phyloP scores from a whole-genome alignment of 2,888 invertebrate species.

The Ctena decussata region DNA sequence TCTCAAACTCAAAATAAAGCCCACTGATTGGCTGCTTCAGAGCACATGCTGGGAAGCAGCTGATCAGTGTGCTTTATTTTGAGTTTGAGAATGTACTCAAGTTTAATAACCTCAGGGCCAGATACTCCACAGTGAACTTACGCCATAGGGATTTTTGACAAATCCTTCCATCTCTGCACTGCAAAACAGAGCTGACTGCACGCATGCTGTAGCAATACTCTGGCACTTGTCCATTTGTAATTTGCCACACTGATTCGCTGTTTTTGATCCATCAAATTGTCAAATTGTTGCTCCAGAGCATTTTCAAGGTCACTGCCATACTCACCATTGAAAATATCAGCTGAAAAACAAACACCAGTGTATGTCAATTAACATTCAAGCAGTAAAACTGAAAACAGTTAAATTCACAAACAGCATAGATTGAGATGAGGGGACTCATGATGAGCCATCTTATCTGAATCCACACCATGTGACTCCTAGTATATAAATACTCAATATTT shows the following conservation, averaged over 20 bases:
- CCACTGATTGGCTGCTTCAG: too few relatives aligned
- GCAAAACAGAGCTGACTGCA: slow-evolving; percentile 88
- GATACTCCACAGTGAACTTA: neutral
- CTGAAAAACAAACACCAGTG: too few relatives aligned
- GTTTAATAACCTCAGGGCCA: too few relatives aligned
- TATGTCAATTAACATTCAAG: too few relatives aligned
- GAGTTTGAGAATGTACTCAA: too few relatives aligned
- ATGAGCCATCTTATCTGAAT: too few relatives aligned
- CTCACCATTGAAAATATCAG: slow-evolving; percentile 88
- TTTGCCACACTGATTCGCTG: slow-evolving; percentile 88
- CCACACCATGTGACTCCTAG: neutral
- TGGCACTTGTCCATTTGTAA: slow-evolving; percentile 88
- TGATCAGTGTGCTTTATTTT: too few relatives aligned
- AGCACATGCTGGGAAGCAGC: too few relatives aligned
- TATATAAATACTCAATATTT: neutral
- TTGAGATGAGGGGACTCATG: too few relatives aligned
- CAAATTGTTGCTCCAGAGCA: slow-evolving; percentile 87
- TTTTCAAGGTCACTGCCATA: slow-evolving; percentile 88
- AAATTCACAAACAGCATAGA: too few relatives aligned
- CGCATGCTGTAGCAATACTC: slow-evolving; percentile 88
- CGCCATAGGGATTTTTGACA: neutral
- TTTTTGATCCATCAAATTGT: slow-evolving; percentile 87
- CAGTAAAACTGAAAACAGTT: too few relatives aligned
- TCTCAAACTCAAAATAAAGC: too few relatives aligned
- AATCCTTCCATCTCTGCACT: slow-evolving; percentile 86